A percentile compares a stretch with the other conserved stretches of the same genome.
These are phyloP conservation scores for Sphaerophoria rueppellii DNA, from an alignment of 2,888 invertebrate species.

Conservation along the genomic window DNA sequence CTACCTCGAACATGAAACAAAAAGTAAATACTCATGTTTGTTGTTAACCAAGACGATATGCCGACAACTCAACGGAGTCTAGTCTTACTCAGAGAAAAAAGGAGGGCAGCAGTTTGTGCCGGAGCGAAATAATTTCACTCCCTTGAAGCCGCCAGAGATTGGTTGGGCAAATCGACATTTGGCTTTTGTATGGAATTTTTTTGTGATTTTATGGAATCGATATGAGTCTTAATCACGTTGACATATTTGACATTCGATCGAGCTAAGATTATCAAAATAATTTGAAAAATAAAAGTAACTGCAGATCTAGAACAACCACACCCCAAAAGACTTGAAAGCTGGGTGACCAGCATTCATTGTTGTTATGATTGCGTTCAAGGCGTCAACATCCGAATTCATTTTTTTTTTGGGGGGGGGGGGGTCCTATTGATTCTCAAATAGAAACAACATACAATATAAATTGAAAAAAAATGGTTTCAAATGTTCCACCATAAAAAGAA, in stretches of 20 bases:
- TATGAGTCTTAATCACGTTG: background rate
- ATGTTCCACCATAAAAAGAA: too few relatives aligned
- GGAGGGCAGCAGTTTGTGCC: conserved; percentile 16
- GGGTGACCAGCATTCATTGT: background rate
- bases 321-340: background rate
- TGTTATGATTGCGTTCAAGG: background rate
- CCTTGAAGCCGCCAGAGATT: conserved; percentile 14
- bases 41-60: background rate
- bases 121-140: conserved; percentile 45
- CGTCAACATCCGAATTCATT: too few relatives aligned
- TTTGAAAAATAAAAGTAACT: background rate
- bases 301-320: background rate
- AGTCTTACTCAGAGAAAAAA: conserved; percentile 12
- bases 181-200: background rate
- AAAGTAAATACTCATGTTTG: conserved; percentile 2
- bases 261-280: background rate
- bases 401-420: too few relatives aligned
- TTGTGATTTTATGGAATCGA: background rate
- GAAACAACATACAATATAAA: too few relatives aligned
- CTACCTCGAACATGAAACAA: conserved; percentile 44
- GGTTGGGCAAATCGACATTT: conserved; percentile 12
- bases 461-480: too few relatives aligned
- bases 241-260: background rate
- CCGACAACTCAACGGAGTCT: background rate
- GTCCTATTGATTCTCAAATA: too few relatives aligned